Evolutionary conservation across 1,140 invertebrate genomes (phyloP), one percentile per base, ranked within the genome.

Genomic region (Brachionus angularis): DNA sequence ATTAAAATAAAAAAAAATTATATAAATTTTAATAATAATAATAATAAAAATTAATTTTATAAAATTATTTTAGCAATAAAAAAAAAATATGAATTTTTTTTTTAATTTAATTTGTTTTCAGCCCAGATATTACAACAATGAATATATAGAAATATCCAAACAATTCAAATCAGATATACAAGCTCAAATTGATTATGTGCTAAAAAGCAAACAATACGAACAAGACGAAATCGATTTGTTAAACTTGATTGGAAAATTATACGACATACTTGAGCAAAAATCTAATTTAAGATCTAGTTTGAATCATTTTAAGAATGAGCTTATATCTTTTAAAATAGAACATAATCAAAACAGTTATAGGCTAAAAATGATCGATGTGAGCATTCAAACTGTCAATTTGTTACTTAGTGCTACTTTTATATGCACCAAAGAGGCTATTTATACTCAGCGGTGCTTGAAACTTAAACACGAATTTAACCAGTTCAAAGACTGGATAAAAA

Each of bases 11-110:
- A 23, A 52, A 52, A 29, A 29, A 52, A 16, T 52, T 29, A 52
- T 52, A 29, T 23, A 29, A 29, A 23, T 52, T 29, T 52, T 52
- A 29, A 29, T 29, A 29, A 52, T 29, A 52, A 52, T 23, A 14
- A 23, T 0, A n/a, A 52, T 2, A 55, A 55, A 39, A 39, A 12
- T 14, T 29, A 36, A 33, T 23, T 39, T 39, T 16, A 36, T 12
- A 33, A 58, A 58, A 23, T 36, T 39, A 18, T 39, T 23, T 39
- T 58, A 58, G 25, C 21, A 36, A 58, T 39, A 39, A 36, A 31
- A 18, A 58, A 58, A 8, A 23, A 58, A 36, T 23, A 58, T 58
- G 53, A 34, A 58, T 58, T 21, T 58, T 36, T 39, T 58, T 3
- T 58, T 31, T 21, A 58, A n/a, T 14, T 39, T 23, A 36, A 36